These are phyloP conservation scores for Chamaedrilus cognettii DNA, from an alignment of 2,888 invertebrate genomes.

Conservation along the genomic window DNA sequence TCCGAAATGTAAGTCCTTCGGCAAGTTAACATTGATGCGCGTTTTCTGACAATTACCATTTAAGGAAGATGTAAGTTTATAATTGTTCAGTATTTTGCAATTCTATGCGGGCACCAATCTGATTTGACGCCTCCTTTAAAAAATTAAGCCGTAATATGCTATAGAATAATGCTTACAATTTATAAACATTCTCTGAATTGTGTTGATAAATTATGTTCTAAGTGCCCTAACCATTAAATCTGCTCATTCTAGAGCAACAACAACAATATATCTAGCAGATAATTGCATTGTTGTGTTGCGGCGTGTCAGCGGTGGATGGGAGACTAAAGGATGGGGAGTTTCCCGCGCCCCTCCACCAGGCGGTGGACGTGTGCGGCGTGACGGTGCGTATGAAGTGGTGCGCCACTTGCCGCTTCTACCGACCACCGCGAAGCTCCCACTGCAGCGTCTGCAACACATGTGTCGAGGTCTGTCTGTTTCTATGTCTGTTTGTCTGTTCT, in stretches of 20 bases:
- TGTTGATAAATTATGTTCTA: too few species aligned
- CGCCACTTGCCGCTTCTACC: slow-evolving; percentile 98
- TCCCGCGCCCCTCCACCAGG: slow-evolving; percentile 88
- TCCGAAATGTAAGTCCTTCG: slow-evolving; percentile 79
- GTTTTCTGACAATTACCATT: background rate
- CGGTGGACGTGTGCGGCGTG: slow-evolving; percentile 97
- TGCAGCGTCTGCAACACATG: slow-evolving; percentile 99
- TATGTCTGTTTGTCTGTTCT: too few species aligned
- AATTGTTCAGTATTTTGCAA: background rate
- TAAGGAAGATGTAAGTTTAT: background rate
- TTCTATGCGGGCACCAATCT: too few species aligned
- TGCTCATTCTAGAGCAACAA: too few species aligned
- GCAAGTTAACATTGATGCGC: background rate
- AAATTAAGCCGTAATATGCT: too few species aligned
- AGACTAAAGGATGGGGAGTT: slow-evolving; percentile 80
- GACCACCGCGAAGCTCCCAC: slow-evolving; percentile 98
- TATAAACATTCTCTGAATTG: background rate
- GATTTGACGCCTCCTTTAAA: too few species aligned
- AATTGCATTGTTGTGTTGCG: too few species aligned
- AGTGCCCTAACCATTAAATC: too few species aligned
- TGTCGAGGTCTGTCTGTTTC: slow-evolving; percentile 64
- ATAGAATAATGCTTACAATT: background rate
- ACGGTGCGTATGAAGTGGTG: slow-evolving; percentile 99
- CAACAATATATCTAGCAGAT: too few species aligned
- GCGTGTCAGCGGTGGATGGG: too few species aligned